phyloP scores from a whole-genome alignment of 2,888 invertebrate species.

The Xestia ashworthii region DNA sequence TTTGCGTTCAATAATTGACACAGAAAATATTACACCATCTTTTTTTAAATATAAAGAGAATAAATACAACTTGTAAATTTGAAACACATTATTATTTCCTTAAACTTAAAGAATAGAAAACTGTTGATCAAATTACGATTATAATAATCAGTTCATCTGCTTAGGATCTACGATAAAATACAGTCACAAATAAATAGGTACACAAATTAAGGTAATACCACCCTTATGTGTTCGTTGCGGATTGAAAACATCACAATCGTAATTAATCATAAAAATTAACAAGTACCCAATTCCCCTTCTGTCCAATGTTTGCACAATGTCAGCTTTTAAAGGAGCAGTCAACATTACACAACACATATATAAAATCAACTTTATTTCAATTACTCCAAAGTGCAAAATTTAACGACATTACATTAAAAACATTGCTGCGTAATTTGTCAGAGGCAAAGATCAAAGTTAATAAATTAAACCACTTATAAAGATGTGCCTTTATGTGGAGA shows the following conservation, averaged over 20 bases:
- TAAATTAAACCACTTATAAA: conserved; percentile 67
- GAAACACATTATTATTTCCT: neutral
- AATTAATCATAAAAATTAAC: conserved; percentile 14
- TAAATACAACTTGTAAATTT: neutral
- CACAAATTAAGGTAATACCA: neutral
- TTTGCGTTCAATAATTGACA: neutral
- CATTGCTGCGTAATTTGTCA: conserved; percentile 49
- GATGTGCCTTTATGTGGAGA: conserved; percentile 49
- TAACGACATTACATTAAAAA: conserved; percentile 14
- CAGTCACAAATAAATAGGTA: neutral
- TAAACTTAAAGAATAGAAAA: neutral
- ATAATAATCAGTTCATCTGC: neutral
- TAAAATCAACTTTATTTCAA: conserved; percentile 36
- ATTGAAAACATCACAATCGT: neutral
- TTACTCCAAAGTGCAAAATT: neutral
- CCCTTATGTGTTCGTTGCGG: neutral
- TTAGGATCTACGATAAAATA: neutral
- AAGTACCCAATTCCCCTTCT: conserved; percentile 42
- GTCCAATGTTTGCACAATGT: conserved; percentile 36
- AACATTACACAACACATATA: neutral
- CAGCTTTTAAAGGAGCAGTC: conserved; percentile 60
- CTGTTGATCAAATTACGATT: neutral
- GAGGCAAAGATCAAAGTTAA: conserved; percentile 63
- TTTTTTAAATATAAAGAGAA: neutral
- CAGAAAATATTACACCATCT: neutral